Base-by-base conservation (phyloP, 2,888 invertebrate species). In the Dyspetes luteomarginatus region DNA sequence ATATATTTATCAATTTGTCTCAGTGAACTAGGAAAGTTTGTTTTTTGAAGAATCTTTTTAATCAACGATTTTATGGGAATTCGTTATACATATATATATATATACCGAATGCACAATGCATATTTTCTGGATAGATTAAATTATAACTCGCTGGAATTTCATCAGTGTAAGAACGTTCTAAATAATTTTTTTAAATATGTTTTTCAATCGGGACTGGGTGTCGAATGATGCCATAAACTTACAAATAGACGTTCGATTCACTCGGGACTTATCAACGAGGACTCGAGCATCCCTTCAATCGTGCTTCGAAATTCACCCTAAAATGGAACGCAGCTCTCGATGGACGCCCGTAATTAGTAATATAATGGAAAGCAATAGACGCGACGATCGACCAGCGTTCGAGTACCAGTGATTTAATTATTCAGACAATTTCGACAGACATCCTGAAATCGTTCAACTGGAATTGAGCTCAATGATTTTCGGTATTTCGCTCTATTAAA, bases 391-490 rank as follows among this genome's bases (percentile, higher is more conserved):
- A 87, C 55, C 22, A 9, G 56, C 56, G 56, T 55, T 26, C 15
- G 86, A 88, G 88, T 88, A 88, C 88, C 87, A 83, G 82, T 87
- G 87, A 88, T 87, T 86, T 88, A 88, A 88, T 88, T 88, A 88
- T 88, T 87, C 87, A 88, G 86, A 68, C 87, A 88, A 88, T 88
- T n/a, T 87, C 19, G 45, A 78, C 28, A 56, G 56, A 64, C 58
- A 72, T 72, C 71, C 76, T 24, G 64, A 64, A n/a, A 55, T 43
- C 48, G 19, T 56, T 15, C 12, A 24, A 15, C 12, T n/a, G n/a
- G 19, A 50, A 65, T 50, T 12, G 50, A 28, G 50, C 9, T 36
- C 24, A 22, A 3, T 24, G 12, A 15, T 5, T 48, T 15, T 17
- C 65, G 17, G 22, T 30, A 3, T 45, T 45, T 9, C 45, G 3